These are phyloP conservation scores for Nothoprocta perdicaria DNA, from an alignment of 2,113 vertebrate genomes.

Conservation along the genomic window DNA sequence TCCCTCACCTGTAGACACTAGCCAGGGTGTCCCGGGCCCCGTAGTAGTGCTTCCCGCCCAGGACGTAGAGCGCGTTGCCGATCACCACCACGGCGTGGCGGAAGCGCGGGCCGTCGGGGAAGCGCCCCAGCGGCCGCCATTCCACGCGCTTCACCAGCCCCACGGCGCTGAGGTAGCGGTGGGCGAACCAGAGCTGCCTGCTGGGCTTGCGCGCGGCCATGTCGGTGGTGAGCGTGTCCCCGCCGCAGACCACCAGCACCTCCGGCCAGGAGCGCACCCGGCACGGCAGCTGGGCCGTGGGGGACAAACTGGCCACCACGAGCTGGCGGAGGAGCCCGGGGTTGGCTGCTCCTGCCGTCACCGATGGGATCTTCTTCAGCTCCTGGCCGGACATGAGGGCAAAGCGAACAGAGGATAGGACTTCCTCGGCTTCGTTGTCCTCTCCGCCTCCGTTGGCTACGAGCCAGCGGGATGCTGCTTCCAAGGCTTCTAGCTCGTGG, in stretches of 20 bases:
- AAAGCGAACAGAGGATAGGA: constrained; percentile 87
- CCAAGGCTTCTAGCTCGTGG: constrained; percentile 85
- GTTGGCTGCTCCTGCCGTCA: constrained; percentile 72
- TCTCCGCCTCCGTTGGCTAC: constrained; percentile 75
- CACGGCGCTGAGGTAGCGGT: constrained; percentile 82
- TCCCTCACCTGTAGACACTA: constrained; percentile 86
- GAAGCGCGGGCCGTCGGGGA: constrained; percentile 87
- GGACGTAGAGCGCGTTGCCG: constrained; percentile 79
- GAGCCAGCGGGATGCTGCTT: constrained; percentile 85
- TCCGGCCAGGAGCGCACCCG: constrained; percentile 82
- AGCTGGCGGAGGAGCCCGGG: constrained; percentile 26
- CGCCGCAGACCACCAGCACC: constrained; percentile 85
- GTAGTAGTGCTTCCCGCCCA: constrained; percentile 90
- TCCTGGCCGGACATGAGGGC: constrained; percentile 90
- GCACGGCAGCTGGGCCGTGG: constrained; percentile 62
- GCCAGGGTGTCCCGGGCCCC: constrained; percentile 81
- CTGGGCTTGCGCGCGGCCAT: constrained; percentile 79
- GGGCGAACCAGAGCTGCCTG: constrained; percentile 85
- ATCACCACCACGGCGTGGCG: constrained; percentile 83
- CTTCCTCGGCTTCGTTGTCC: constrained; percentile 71
- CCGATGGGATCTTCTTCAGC: constrained; percentile 83
- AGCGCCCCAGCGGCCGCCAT: constrained; percentile 83
- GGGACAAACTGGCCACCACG: constrained; percentile 55
- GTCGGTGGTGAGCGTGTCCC: constrained; percentile 83
- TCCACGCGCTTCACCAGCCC: constrained; percentile 88